Conservation (phyloP, 1,140 invertebrate genomes). For the Drosophila subobscura region DNA sequence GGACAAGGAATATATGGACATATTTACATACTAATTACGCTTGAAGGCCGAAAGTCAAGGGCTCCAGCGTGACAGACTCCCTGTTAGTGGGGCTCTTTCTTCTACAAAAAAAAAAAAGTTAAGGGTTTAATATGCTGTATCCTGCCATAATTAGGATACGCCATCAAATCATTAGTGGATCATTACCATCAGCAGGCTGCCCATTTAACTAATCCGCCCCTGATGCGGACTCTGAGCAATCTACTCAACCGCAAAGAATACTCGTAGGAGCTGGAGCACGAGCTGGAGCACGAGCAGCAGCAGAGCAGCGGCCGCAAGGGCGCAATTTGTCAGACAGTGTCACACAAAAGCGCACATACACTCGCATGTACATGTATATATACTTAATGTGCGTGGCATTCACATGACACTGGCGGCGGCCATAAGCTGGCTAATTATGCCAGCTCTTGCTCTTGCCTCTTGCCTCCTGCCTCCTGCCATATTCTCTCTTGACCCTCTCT, state of each 20-base stretch:
- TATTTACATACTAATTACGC: no score
- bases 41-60: no score
- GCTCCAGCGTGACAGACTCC: no score
- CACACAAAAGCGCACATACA: slow-evolving; percentile 3
- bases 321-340: slow-evolving; percentile 17
- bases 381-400: slow-evolving; percentile 33
- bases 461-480: no score
- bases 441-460: slow-evolving; percentile 36
- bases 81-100: no score
- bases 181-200: slow-evolving; percentile 12
- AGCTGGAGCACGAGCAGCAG: neutral
- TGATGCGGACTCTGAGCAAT: slow-evolving; percentile 10
- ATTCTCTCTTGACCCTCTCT: neutral
- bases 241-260: slow-evolving; percentile 26
- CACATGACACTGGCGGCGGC: slow-evolving; percentile 25
- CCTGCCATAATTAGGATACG: slow-evolving; percentile 3
- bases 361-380: neutral
- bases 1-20: no score
- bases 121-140: neutral
- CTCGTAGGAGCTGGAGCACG: neutral
- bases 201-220: slow-evolving; percentile 41
- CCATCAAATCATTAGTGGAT: slow-evolving; percentile 26
- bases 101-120: no score
- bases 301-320: slow-evolving; percentile 17
- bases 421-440: slow-evolving; percentile 52